Percentiles rank a stretch among this genome's conserved stretches.
phyloP scores from a whole-genome alignment of 2,888 invertebrate species.

The Aethes cnicana region DNA sequence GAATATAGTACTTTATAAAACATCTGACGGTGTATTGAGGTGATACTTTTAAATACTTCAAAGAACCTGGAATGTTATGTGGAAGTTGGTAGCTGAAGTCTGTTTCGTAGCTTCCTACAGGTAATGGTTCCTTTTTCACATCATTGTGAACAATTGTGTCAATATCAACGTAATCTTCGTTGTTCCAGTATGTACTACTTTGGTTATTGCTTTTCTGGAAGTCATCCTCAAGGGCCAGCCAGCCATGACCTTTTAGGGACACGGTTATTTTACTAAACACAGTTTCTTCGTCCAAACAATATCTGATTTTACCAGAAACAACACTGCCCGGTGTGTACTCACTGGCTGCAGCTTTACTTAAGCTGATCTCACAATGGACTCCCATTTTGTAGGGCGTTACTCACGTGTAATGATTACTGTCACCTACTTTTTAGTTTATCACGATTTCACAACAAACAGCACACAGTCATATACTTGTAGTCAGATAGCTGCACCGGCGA shows the following conservation, averaged over 20 bases:
- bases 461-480: too few relatives aligned
- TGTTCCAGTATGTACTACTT: conserved; percentile 3
- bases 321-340: conserved; percentile 15
- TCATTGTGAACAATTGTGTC: conserved; percentile 8
- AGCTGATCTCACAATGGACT: conserved; percentile 16
- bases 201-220: conserved; percentile 2
- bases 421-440: too few relatives aligned
- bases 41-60: conserved; percentile 2
- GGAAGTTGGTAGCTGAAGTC: conserved; percentile 17
- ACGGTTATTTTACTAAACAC: conserved; percentile 18
- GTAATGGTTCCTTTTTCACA: conserved; percentile 8
- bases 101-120: conserved; percentile 9
- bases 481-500: too few relatives aligned
- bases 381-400: conserved; percentile 5
- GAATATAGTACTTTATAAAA: conserved; percentile 18
- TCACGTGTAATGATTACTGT: too few relatives aligned
- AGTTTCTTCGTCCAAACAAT: conserved; percentile 17
- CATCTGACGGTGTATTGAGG: conserved; percentile 6
- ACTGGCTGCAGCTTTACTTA: neutral
- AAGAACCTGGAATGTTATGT: conserved; percentile 12
- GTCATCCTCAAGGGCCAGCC: conserved; percentile 7
- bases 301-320: conserved; percentile 19
- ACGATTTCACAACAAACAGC: conserved; percentile 1
- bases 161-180: conserved; percentile 11
- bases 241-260: conserved; percentile 21